phyloP scores from a whole-genome alignment of 2,888 invertebrate species.

The Ischnura elegans region DNA sequence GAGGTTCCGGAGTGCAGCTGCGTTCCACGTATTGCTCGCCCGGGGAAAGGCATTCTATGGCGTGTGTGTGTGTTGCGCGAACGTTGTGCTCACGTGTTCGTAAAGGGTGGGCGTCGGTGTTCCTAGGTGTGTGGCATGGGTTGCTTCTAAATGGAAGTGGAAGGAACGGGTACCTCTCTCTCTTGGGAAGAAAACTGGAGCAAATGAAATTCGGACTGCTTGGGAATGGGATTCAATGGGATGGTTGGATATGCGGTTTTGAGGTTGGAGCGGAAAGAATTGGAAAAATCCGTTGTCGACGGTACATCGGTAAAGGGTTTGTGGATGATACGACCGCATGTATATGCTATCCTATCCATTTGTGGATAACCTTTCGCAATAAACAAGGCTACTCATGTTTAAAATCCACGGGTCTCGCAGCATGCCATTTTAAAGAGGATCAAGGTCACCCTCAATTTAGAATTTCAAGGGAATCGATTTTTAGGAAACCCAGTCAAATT shows the following conservation, averaged over 20 bases:
- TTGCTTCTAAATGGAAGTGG: not conserved
- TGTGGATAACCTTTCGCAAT: no score
- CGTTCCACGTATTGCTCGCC: conserved; percentile 22
- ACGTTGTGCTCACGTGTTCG: not conserved
- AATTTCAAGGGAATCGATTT: no score
- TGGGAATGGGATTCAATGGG: not conserved
- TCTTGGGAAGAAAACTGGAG: not conserved
- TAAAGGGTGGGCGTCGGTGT: not conserved
- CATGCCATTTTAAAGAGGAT: no score
- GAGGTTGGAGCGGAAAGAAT: not conserved
- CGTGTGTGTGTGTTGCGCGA: not conserved
- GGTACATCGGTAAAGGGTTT: not conserved
- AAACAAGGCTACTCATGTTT: no score
- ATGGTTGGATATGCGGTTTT: not conserved
- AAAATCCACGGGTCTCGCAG: no score
- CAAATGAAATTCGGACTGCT: not conserved
- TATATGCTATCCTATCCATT: no score
- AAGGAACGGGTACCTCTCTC: not conserved
- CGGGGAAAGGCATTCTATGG: conserved; percentile 16
- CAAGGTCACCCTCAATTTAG: no score
- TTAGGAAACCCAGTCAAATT: no score
- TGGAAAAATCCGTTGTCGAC: not conserved
- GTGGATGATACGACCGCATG: not conserved
- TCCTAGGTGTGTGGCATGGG: not conserved
- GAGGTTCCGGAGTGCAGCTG: conserved; percentile 50